Evolutionary conservation across 2,113 vertebrate genomes (phyloP).

Genomic region (Mobula hypostoma): DNA sequence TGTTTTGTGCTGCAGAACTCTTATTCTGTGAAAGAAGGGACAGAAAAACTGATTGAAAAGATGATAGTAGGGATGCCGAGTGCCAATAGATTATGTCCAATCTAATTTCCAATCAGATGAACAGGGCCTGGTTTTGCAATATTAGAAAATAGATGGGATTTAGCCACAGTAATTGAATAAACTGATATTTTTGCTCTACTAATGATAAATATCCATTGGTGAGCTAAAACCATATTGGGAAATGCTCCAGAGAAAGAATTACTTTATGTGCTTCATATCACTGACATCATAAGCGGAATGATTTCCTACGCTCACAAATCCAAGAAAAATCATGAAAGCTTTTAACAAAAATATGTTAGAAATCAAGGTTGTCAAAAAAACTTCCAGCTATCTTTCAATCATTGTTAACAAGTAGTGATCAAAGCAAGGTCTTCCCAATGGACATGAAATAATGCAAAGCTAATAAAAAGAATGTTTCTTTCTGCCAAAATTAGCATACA

Average conservation of each 20-base stretch:
- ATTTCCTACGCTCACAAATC: not conserved
- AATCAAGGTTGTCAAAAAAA: not conserved
- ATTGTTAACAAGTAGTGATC: not conserved
- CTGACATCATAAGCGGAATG: not conserved
- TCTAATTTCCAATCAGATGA: not conserved
- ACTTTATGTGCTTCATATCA: not conserved
- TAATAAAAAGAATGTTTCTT: not conserved
- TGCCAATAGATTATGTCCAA: not conserved
- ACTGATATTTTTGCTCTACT: not conserved
- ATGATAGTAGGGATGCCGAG: not conserved
- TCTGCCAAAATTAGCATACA: not conserved
- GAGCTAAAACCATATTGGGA: not conserved
- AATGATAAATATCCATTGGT: not conserved
- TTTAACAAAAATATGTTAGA: not conserved
- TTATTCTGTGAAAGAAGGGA: not conserved
- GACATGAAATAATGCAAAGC: not conserved
- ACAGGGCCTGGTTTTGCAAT: not conserved
- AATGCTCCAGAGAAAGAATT: not conserved
- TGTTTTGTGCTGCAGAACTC: too few species aligned
- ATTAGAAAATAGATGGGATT: constrained; percentile 7
- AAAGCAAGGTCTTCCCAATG: not conserved
- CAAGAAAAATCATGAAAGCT: not conserved
- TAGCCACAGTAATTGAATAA: not conserved
- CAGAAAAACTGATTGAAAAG: not conserved
- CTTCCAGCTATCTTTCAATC: not conserved